phyloP scores from a whole-genome alignment of 1,140 invertebrate genomes.

The Brevipalpus yothersi region DNA sequence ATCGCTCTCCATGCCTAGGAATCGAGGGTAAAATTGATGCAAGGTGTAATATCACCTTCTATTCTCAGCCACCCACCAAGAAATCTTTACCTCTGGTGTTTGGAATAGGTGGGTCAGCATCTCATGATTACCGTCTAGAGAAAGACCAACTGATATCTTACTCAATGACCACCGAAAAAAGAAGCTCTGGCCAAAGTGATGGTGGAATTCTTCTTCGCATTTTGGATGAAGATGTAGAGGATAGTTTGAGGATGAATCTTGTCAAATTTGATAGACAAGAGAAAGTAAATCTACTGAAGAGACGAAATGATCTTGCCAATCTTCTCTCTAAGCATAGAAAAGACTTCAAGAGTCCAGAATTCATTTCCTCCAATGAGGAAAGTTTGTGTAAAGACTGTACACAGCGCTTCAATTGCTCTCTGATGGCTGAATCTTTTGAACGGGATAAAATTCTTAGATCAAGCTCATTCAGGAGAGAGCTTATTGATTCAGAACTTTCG shows the following conservation, averaged over 20 bases:
- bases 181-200: slow-evolving; percentile 23
- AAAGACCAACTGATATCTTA: slow-evolving; percentile 69
- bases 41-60: slow-evolving; percentile 41
- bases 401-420: slow-evolving; percentile 44
- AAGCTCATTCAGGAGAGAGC: slow-evolving; percentile 6
- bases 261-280: slow-evolving; percentile 39
- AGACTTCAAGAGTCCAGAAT: slow-evolving; percentile 22
- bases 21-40: slow-evolving; percentile 80
- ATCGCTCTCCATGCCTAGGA: slow-evolving; percentile 65
- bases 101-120: slow-evolving; percentile 59
- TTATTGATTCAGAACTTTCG: slow-evolving; percentile 25
- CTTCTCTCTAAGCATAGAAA: slow-evolving; percentile 22
- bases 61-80: slow-evolving; percentile 9
- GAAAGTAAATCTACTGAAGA: slow-evolving; percentile 40
- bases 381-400: slow-evolving; percentile 48
- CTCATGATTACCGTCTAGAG: slow-evolving; percentile 66
- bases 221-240: slow-evolving; percentile 35
- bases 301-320: slow-evolving; percentile 49
- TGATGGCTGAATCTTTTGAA: slow-evolving; percentile 6
- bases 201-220: slow-evolving; percentile 66
- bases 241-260: slow-evolving; percentile 37
- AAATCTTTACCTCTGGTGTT: slow-evolving; percentile 55
- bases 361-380: slow-evolving; percentile 47
- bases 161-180: slow-evolving; percentile 52
- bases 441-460: neutral